These are phyloP conservation scores for Semaprochilodus insignis DNA, from an alignment of 2,797 vertebrate species.

Conservation along the genomic window DNA sequence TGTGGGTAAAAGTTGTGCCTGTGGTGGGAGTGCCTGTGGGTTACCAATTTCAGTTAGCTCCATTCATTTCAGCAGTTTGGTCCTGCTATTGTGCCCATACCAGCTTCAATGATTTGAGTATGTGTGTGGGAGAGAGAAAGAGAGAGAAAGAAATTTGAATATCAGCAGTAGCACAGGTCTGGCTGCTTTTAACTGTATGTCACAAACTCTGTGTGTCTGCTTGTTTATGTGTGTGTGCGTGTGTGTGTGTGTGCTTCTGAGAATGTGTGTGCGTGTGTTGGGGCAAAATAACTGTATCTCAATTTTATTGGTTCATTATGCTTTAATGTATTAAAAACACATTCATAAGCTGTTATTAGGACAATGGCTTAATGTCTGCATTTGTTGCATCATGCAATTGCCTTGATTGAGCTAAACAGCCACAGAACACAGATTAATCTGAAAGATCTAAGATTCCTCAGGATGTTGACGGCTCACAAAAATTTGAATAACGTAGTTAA, in stretches of 20 bases:
- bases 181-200: slow-evolving; percentile 12
- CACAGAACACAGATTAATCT: no score
- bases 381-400: no score
- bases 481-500: no score
- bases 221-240: background rate
- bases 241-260: background rate
- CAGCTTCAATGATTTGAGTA: background rate
- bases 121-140: background rate
- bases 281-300: no score
- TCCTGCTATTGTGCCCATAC: background rate
- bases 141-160: slow-evolving; percentile 1
- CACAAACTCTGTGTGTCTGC: slow-evolving; percentile 1
- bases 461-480: no score
- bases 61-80: background rate
- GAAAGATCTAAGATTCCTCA: no score
- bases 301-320: no score
- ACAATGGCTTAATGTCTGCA: no score
- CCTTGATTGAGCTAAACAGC: no score
- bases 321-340: no score
- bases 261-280: background rate
- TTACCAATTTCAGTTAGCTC: background rate
- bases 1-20: slow-evolving; percentile 6
- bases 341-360: no score
- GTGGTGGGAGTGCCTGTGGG: background rate
- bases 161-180: slow-evolving; percentile 19